Conservation (phyloP, 2,888 invertebrate species). For the Ophonus ardosiacus region DNA sequence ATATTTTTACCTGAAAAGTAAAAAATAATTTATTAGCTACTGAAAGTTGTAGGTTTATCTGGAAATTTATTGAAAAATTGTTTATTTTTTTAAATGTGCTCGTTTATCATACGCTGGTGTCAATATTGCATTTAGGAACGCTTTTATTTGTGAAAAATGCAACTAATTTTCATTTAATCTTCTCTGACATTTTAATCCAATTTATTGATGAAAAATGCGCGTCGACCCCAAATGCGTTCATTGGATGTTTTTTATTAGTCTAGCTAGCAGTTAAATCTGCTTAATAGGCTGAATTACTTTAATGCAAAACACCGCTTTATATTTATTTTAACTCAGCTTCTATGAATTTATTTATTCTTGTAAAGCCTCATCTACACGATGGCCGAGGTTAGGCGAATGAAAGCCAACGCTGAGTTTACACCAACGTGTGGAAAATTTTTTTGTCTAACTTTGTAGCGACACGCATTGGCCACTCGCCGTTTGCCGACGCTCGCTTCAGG, state of each 20-base stretch:
- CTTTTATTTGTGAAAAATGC: slow-evolving; percentile 62
- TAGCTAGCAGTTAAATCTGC: background rate
- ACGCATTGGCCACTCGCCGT: no score
- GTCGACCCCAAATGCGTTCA: slow-evolving; percentile 13
- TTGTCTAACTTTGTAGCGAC: no score
- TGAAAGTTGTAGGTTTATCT: slow-evolving; percentile 45
- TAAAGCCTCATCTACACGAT: no score
- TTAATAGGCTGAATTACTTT: background rate
- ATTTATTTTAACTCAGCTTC: no score
- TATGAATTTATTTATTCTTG: no score
- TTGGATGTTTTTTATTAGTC: slow-evolving; percentile 8
- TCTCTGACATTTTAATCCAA: slow-evolving; percentile 61
- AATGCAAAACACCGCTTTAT: no score
- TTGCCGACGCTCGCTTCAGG: no score
- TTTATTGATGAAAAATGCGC: slow-evolving; percentile 64
- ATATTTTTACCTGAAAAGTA: slow-evolving; percentile 91
- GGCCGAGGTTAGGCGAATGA: no score
- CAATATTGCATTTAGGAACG: slow-evolving; percentile 59
- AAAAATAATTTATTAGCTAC: slow-evolving; percentile 67
- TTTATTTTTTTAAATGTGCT: slow-evolving; percentile 51
- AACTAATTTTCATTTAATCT: slow-evolving; percentile 63
- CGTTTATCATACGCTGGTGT: slow-evolving; percentile 48
- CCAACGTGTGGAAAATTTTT: no score
- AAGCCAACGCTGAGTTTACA: no score
- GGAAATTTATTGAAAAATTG: slow-evolving; percentile 50